Evolutionary conservation across 2,888 invertebrate species (phyloP).

Genomic region (Marasmarcha lunaedactyla): DNA sequence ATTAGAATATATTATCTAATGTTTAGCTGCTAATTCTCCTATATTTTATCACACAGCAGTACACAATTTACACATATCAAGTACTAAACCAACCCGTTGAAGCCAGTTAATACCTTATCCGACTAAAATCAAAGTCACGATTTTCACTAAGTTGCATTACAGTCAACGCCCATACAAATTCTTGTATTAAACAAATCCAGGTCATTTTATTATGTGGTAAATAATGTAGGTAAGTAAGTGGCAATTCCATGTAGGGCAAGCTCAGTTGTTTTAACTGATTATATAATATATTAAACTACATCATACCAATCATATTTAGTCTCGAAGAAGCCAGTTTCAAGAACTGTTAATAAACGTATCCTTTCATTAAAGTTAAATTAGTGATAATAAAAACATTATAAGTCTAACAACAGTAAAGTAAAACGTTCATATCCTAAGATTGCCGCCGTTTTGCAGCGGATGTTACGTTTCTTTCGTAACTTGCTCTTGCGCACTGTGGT

Average conservation of each 20-base stretch:
- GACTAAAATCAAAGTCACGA: not conserved
- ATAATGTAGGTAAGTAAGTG: not conserved
- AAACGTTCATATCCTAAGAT: too few relatives aligned
- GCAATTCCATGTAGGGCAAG: not conserved
- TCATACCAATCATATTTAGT: too few relatives aligned
- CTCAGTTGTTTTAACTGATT: not conserved
- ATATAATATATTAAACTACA: not conserved
- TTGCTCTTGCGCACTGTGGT: slow-evolving; percentile 9
- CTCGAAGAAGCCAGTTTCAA: too few relatives aligned
- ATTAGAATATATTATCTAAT: too few relatives aligned
- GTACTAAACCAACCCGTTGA: too few relatives aligned
- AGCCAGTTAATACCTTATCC: not conserved
- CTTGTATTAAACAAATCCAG: not conserved
- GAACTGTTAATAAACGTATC: too few relatives aligned
- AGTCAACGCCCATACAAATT: slow-evolving; percentile 1
- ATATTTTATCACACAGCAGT: too few relatives aligned
- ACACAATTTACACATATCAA: too few relatives aligned
- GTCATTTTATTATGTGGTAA: not conserved
- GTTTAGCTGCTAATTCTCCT: too few relatives aligned
- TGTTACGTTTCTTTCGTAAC: slow-evolving; percentile 16
- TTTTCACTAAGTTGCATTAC: not conserved
- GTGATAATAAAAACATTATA: too few relatives aligned
- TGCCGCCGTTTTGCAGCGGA: slow-evolving; percentile 16
- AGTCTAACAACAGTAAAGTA: too few relatives aligned
- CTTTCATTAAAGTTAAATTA: too few relatives aligned